phyloP scores from a whole-genome alignment of 2,113 vertebrate genomes.

The Poecile atricapillus region DNA sequence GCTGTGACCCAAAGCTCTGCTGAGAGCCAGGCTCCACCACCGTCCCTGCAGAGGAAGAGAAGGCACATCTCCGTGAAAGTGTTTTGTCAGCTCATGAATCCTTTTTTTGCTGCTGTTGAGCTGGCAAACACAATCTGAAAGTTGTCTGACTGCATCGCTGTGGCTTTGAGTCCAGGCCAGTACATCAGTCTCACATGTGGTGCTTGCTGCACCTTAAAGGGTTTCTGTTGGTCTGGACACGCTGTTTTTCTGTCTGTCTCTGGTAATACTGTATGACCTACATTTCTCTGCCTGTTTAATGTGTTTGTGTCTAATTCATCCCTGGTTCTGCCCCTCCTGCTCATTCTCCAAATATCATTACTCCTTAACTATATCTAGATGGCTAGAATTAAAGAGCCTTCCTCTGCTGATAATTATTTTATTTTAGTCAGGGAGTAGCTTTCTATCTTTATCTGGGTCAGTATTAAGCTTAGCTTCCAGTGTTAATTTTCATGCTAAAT shows the following conservation, averaged over 20 bases:
- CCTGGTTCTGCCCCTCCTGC: neutral
- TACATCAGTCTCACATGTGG: neutral
- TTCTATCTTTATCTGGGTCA: slow-evolving; percentile 26
- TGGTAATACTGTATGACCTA: neutral
- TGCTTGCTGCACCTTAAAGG: rapidly evolving
- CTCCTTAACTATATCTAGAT: neutral
- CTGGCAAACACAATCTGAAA: neutral
- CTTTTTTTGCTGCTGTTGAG: neutral
- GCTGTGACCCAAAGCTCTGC: neutral
- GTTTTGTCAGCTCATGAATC: neutral
- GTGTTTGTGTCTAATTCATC: neutral
- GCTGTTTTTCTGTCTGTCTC: neutral
- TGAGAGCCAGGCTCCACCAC: neutral
- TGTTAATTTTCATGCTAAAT: slow-evolving; percentile 39
- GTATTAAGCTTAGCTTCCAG: slow-evolving; percentile 41
- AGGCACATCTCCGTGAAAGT: neutral
- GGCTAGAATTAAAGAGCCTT: neutral
- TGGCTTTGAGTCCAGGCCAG: neutral
- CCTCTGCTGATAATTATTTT: neutral
- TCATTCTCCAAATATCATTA: neutral
- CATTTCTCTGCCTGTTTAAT: neutral
- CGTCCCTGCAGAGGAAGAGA: neutral
- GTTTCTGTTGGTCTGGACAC: neutral
- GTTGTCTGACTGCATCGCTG: neutral
- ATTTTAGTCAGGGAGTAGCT: slow-evolving; percentile 29